Conservation (phyloP, 2,797 vertebrate species). For the Catharus ustulatus region DNA sequence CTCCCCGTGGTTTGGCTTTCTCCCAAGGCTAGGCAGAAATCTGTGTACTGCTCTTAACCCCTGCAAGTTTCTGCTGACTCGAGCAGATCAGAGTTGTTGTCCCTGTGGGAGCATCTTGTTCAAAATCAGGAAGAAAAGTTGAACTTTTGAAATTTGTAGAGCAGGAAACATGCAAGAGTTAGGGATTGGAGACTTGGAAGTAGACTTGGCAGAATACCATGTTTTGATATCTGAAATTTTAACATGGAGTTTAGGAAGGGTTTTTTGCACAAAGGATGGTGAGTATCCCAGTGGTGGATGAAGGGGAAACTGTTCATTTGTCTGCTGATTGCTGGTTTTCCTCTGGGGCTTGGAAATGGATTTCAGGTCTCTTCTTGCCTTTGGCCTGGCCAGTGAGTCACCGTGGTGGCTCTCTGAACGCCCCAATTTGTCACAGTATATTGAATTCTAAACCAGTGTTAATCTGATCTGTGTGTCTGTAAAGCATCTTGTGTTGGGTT, state of each 20-base stretch:
- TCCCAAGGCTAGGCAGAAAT: neutral
- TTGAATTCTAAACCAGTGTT: neutral
- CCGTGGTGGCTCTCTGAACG: rapidly evolving
- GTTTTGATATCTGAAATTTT: neutral
- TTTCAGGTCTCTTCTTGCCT: neutral
- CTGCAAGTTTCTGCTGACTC: neutral
- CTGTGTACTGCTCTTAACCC: neutral
- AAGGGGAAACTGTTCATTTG: neutral
- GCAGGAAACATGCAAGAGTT: neutral
- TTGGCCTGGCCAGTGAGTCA: neutral
- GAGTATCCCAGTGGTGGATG: neutral
- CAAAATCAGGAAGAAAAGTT: neutral
- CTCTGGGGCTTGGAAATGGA: neutral
- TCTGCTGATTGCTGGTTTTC: neutral
- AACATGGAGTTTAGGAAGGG: neutral
- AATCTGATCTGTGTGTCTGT: neutral
- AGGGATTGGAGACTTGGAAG: neutral
- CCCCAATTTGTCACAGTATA: neutral
- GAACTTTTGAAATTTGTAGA: neutral
- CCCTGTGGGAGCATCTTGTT: neutral
- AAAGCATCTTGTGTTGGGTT: neutral
- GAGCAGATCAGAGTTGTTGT: neutral
- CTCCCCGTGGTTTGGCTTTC: neutral
- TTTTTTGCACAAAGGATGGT: neutral
- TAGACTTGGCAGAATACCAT: neutral